Base-by-base conservation (phyloP, 2,888 invertebrate genomes). In the Zaprionus obscuricornis region DNA sequence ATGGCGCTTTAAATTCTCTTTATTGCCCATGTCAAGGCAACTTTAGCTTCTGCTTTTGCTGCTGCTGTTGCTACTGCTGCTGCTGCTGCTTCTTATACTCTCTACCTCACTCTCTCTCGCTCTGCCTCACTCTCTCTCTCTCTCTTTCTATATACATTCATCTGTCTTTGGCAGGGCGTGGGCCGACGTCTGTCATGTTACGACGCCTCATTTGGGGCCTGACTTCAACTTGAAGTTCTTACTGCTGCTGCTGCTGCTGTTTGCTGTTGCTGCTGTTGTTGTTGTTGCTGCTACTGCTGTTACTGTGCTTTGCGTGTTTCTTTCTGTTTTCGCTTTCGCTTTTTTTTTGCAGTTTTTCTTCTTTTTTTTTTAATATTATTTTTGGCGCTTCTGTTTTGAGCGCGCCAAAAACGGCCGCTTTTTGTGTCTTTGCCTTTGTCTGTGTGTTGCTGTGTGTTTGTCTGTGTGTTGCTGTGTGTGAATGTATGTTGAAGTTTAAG, bases 11-110 rank as follows among this genome's bases (percentile, higher is more conserved):
- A 74, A 78, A 78, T 79, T 78, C 79, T 43, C 58, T 81, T 81
- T 81, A 84, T 73, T 84, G 84, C 73, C 70, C 77, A 67, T 81
- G 77, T 83, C 74, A 74, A 76, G 83, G 83, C 83, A 60, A 58
- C 42, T 22, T 22, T 22, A 7, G 22, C 5, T 34, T 37, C 56
- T 11, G 56, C 46, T 10, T 27, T 27, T 10, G 27, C 27, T 13
- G 14, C 10, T 27, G 51, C 13, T 13, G 10, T 14, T 3, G 5
- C 31, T 2, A 0, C 22, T 16, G 6, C 36, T 7, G 1, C 31
- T 0, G 8, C 22, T 2, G 2, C 27, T 13, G 1, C 17, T 16
- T n/a, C 16, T 17, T 1, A 26, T 26, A 6, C 24, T 5, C 26
- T 16, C 6, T 11, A 10, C 3, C 22, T 11, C 4, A 13, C 2